These are phyloP conservation scores for Callimorpha dominula DNA, from an alignment of 2,888 invertebrate genomes.

Conservation along the genomic window DNA sequence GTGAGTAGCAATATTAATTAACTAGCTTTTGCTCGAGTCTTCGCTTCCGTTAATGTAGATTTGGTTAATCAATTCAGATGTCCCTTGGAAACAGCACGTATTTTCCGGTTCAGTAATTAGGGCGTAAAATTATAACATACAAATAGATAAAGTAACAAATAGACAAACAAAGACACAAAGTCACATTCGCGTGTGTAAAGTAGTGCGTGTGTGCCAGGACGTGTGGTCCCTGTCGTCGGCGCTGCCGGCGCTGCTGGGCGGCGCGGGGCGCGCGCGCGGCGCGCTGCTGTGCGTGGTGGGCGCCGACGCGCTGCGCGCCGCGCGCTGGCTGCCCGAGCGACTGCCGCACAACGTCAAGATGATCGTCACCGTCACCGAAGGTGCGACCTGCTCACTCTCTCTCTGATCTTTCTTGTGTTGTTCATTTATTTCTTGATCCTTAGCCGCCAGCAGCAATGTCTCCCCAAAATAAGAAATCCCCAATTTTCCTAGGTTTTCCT, in stretches of 20 bases:
- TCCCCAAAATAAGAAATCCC: no score
- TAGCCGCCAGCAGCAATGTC: no score
- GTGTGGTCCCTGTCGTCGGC: slow-evolving; percentile 90
- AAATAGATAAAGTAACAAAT: neutral
- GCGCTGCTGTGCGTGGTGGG: slow-evolving; percentile 92
- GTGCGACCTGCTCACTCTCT: slow-evolving; percentile 34
- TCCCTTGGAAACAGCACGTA: no score
- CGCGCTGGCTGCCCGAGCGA: slow-evolving; percentile 92
- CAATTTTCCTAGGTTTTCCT: no score
- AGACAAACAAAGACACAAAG: no score
- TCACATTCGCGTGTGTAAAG: no score
- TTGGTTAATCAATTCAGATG: no score
- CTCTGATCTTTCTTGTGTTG: neutral
- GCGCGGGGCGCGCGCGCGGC: slow-evolving; percentile 86
- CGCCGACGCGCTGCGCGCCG: slow-evolving; percentile 88
- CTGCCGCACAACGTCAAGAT: slow-evolving; percentile 92
- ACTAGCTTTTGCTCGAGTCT: neutral
- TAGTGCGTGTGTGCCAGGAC: slow-evolving; percentile 83
- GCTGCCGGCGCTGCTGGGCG: slow-evolving; percentile 85
- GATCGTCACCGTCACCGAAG: slow-evolving; percentile 90
- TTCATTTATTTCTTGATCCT: no score
- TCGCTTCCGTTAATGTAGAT: neutral
- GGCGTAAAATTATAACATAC: no score
- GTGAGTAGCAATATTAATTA: slow-evolving; percentile 59
- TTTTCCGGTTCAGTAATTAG: no score